Evolutionary conservation across 2,113 vertebrate species (phyloP), one percentile per base, ranked within the genome.

Genomic region (Synchiropus splendidus): DNA sequence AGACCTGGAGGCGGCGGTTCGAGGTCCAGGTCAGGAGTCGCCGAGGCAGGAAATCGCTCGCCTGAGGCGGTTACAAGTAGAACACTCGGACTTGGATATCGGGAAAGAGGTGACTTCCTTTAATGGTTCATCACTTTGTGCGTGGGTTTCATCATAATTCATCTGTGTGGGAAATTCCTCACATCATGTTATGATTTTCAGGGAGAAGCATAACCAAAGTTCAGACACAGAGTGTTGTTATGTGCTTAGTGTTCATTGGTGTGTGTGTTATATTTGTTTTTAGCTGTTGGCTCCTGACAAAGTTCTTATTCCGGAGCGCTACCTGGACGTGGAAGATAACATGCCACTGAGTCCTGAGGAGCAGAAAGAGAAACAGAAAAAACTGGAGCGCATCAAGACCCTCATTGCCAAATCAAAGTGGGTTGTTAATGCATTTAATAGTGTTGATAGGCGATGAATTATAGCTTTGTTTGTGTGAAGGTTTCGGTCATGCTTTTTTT

Each of bases 361-460:
- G 68, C 66, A 89, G 74, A 88, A 84, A 67, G 93, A 95, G 70
- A 97, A 97, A 74, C 89, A 94, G 82, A 96, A 89, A 83, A 98
- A 98, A 56, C 86, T 97, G 64, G 92, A 97, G 45, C 82, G 93
- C 50, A 97, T 98, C 78, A 97, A 97, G 74, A 93, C 91, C 0
- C 89, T 98, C 34, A 96, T 98, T 61, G 94, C 92, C 74, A 98
- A 98, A 75, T 96, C 94, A 75, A 97, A 90, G 94, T 97, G 76
- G 36, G 67, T 65, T 45, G 38, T 12, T 1, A 17, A 34, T 12
- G 16, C 2, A 16, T n/a, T 27, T 27, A 5, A 27, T 5, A 27
- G 4, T 27, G 8, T 5, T 27, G 4, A 27, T 27, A 27, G 4
- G 21, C 8, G 4, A 27, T n/a, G n/a, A n/a, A n/a, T n/a, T n/a